phyloP scores from a whole-genome alignment of 1,140 invertebrate genomes.

The Yoshiicerus persimilis region DNA sequence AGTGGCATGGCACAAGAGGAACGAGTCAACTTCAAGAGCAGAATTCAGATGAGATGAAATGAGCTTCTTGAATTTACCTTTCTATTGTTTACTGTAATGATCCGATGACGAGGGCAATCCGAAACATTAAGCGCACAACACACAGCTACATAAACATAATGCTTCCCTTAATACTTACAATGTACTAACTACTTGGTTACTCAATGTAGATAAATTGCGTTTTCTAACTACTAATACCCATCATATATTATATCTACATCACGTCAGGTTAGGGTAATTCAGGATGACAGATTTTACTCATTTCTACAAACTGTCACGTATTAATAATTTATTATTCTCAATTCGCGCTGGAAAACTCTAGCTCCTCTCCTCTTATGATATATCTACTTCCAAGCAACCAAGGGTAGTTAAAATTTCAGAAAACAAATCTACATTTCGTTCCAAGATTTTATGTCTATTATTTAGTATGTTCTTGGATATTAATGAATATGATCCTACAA shows the following conservation, averaged over 20 bases:
- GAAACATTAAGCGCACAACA: not conserved
- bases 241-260: not conserved
- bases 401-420: not conserved
- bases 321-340: not conserved
- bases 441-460: not conserved
- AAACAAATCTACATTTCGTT: not conserved
- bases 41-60: constrained; percentile 42
- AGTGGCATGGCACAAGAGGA: constrained; percentile 21
- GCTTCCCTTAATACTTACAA: not conserved
- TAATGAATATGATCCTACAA: not conserved
- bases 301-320: not conserved
- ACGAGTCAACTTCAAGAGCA: constrained; percentile 34
- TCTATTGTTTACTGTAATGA: constrained; percentile 18
- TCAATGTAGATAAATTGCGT: not conserved
- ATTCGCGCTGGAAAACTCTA: not conserved
- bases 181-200: not conserved
- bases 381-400: not conserved
- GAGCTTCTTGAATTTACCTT: constrained; percentile 34
- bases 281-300: not conserved
- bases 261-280: not conserved
- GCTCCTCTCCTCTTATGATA: not conserved
- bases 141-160: not conserved
- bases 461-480: not conserved
- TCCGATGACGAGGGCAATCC: constrained; percentile 17
- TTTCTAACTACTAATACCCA: not conserved